Base-by-base conservation (phyloP, 2,113 vertebrate genomes). In the Psilopogon haemacephalus region DNA sequence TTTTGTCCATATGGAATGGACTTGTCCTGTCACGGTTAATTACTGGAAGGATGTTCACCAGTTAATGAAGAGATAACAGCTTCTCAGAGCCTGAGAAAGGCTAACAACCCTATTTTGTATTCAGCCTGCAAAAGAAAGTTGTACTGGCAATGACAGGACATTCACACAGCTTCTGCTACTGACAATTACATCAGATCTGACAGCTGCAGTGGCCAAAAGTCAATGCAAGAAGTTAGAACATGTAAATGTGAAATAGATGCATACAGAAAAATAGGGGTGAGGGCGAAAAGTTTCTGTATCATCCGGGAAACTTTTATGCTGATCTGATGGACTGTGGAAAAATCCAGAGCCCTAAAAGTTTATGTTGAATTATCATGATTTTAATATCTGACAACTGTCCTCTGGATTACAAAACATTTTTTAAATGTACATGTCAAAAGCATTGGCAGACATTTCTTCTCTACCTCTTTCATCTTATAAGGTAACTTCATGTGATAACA, bases 11-110 rank as follows among this genome's bases (percentile, higher is more conserved):
- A 89, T 48, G 91, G 84, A 95, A 85, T 80, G 75, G 42, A 88
- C 87, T 85, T 92, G 68, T 79, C 38, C 56, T 94, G 86, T 88
- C 93, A 92, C 38, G 56, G 81, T 87, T 96, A 95, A 94, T 95
- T 94, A 95, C 84, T 64, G 73, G 68, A 85, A 89, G 64, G 64
- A 88, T 87, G 56, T 77, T 96, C 75, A 48, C 71, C 14, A 42
- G 71, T 59, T 95, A 96, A 93, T 91, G 84, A 96, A 87, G 75
- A 92, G 42, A 67, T 92, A 96, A 85, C 67, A 67, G 65, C 28
- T 78, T 92, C 33, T 89, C 67, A 58, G 89, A 62, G 33, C 55
- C 74, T 86, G 79, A 77, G 63, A 79, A 86, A 86, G 55, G 60
- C 50, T 63, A 80, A 94, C 71, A 52, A 24, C 30, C 32, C 27